Percentiles rank a stretch among this genome's conserved stretches.
Evolutionary conservation across 2,113 vertebrate genomes (phyloP).

Genomic region (Takifugu flavidus): DNA sequence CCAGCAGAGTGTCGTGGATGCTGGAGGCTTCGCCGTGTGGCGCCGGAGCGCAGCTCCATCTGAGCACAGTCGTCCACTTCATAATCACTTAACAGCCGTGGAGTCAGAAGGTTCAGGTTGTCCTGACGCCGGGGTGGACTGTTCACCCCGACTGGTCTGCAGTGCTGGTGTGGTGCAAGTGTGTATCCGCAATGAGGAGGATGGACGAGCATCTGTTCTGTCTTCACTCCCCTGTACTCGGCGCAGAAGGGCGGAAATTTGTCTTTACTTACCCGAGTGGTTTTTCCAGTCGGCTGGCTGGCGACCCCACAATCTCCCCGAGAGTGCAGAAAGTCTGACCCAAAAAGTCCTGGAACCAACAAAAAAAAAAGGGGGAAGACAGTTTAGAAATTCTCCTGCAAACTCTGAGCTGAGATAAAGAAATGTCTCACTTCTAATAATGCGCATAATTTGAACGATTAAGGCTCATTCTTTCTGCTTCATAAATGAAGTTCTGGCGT

Average conservation of each 20-base stretch:
- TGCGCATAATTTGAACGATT: not conserved
- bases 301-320: conserved; percentile 92
- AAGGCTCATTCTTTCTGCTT: not conserved
- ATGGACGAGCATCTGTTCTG: not conserved
- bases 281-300: conserved; percentile 92
- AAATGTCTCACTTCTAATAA: too few relatives aligned
- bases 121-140: too few relatives aligned
- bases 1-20: too few relatives aligned
- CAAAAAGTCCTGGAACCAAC: conserved; percentile 85
- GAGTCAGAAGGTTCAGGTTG: too few relatives aligned
- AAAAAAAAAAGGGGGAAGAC: conserved; percentile 3
- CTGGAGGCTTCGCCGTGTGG: too few relatives aligned
- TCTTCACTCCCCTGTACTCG: not conserved
- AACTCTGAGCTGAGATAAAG: conserved; percentile 5
- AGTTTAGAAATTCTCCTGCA: not conserved
- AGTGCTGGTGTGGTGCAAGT: too few relatives aligned
- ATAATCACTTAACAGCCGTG: too few relatives aligned
- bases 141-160: too few relatives aligned
- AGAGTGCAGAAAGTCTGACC: conserved; percentile 94
- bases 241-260: not conserved
- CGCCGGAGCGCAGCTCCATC: too few relatives aligned
- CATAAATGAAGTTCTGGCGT: not conserved
- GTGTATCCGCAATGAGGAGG: too few relatives aligned
- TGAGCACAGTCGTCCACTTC: too few relatives aligned
- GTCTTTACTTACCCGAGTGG: conserved; percentile 84